phyloP scores from a whole-genome alignment of 2,888 invertebrate species.

The Mythimna vitellina region DNA sequence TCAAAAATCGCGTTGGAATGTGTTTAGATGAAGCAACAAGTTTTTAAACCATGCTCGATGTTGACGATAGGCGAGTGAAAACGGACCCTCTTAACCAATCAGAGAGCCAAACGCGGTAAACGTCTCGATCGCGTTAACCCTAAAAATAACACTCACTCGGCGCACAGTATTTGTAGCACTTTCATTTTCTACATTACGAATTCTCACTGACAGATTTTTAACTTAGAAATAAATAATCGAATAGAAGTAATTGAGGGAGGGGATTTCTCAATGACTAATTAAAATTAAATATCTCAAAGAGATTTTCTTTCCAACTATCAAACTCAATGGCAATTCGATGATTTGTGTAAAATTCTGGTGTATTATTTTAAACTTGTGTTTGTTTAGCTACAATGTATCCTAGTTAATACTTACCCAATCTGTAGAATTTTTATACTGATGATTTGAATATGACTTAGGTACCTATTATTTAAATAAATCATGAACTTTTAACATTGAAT shows the following conservation, averaged over 20 bases:
- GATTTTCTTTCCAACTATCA: neutral
- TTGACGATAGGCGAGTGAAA: too few relatives aligned
- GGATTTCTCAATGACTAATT: neutral
- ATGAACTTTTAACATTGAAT: slow-evolving; percentile 21
- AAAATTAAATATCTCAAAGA: neutral
- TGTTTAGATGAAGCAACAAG: too few relatives aligned
- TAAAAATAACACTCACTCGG: too few relatives aligned
- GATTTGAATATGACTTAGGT: slow-evolving; percentile 49
- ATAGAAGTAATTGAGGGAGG: too few relatives aligned
- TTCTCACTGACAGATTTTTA: too few relatives aligned
- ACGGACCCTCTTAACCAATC: too few relatives aligned
- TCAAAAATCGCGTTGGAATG: too few relatives aligned
- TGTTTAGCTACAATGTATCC: slow-evolving; percentile 47
- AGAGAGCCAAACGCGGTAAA: too few relatives aligned
- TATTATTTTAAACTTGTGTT: slow-evolving; percentile 37
- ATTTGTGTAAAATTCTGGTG: slow-evolving; percentile 22
- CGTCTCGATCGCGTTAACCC: too few relatives aligned
- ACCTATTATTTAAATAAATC: slow-evolving; percentile 56
- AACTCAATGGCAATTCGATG: neutral
- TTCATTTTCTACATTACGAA: neutral
- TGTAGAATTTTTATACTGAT: slow-evolving; percentile 46
- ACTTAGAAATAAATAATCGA: too few relatives aligned
- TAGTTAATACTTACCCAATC: slow-evolving; percentile 24
- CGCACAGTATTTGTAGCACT: too few relatives aligned
- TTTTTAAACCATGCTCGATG: too few relatives aligned